Conservation (phyloP, 2,888 invertebrate species). For the Eristalinus sepulchralis region DNA sequence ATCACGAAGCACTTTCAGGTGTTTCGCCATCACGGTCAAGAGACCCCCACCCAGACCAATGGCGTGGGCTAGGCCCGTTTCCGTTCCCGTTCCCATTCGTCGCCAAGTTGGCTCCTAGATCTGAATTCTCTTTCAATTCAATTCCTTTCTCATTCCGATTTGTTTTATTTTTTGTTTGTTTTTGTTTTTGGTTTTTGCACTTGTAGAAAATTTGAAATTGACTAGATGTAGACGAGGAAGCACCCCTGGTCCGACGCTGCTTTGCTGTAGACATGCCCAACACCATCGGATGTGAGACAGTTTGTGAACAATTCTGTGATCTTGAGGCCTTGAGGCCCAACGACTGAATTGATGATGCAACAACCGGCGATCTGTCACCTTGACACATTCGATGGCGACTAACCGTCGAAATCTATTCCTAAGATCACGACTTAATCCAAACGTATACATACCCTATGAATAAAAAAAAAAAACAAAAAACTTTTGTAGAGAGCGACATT, state of each 20-base stretch:
- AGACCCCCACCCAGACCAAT: slow-evolving; percentile 56
- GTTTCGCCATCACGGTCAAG: slow-evolving; percentile 57
- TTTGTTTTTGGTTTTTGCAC: slow-evolving; percentile 1
- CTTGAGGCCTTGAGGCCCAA: no score
- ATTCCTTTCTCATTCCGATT: no score
- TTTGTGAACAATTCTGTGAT: no score
- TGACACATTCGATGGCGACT: no score
- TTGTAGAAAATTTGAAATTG: slow-evolving; percentile 26
- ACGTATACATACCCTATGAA: no score
- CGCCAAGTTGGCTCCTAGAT: background rate
- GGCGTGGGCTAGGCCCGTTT: slow-evolving; percentile 43
- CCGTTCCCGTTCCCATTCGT: background rate
- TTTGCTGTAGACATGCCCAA: background rate
- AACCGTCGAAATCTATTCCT: no score
- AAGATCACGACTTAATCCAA: no score
- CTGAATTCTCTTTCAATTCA: background rate
- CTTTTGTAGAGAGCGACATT: no score
- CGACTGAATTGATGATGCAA: no score
- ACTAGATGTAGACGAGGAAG: background rate
- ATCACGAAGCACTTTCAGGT: slow-evolving; percentile 62
- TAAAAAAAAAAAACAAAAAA: background rate
- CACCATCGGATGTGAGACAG: no score
- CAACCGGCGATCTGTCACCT: no score
- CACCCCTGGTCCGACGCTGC: background rate
- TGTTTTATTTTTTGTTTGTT: no score